Conservation (phyloP, 1,140 invertebrate species). For the Trialeurodes vaporariorum region DNA sequence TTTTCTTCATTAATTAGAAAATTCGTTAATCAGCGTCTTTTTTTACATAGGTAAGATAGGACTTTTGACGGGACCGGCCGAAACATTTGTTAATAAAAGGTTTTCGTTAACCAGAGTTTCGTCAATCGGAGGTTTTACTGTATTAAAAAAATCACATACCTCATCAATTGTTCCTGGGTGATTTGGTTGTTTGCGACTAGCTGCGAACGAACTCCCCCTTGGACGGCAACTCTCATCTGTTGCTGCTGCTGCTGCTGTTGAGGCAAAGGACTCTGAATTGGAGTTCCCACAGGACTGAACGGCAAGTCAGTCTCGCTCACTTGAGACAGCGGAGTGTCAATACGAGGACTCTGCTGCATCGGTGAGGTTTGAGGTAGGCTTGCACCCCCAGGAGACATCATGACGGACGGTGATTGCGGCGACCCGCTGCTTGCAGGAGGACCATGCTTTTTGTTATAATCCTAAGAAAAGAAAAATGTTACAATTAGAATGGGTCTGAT, state of each 20-base stretch:
- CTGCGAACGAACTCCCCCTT: not conserved
- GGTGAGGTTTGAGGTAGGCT: conserved; percentile 15
- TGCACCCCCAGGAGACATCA: conserved; percentile 16
- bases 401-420: conserved; percentile 16
- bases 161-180: conserved; percentile 16
- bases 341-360: conserved; percentile 41
- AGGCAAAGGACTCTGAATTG: conserved; percentile 6
- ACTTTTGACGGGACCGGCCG: no score
- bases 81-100: no score
- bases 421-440: conserved; percentile 32
- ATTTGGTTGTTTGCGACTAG: conserved; percentile 12
- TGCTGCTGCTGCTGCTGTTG: conserved; percentile 11
- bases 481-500: no score
- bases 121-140: no score
- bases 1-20: no score
- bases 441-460: conserved; percentile 42
- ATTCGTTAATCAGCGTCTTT: no score
- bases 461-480: conserved; percentile 36
- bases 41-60: no score
- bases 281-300: conserved; percentile 3
- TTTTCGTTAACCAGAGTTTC: no score
- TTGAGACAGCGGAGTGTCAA: conserved; percentile 48
- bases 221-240: not conserved
- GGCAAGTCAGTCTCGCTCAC: conserved; percentile 17
- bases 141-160: no score